A percentile compares a stretch with the other conserved stretches of the same genome.
Evolutionary conservation across 2,888 invertebrate genomes (phyloP).

Genomic region (Pycnomerus fuliginosus): DNA sequence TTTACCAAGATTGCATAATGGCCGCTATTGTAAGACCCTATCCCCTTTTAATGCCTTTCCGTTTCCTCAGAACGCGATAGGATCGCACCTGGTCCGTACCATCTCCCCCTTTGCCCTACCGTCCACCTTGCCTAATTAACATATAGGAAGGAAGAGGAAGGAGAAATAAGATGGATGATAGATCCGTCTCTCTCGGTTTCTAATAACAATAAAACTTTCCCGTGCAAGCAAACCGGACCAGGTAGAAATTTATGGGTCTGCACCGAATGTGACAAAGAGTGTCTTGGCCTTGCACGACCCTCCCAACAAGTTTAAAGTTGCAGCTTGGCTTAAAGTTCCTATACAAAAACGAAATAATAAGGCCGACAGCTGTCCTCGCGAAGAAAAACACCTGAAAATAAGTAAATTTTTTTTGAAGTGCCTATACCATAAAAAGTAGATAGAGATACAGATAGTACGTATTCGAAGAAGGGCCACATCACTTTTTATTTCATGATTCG

Average conservation of each 20-base stretch:
- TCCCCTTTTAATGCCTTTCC: slow-evolving; percentile 22
- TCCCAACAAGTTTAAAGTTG: slow-evolving; percentile 25
- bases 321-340: slow-evolving; percentile 20
- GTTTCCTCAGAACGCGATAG: slow-evolving; percentile 23
- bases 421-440: too few species aligned
- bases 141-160: slow-evolving; percentile 4
- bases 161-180: slow-evolving; percentile 2
- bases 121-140: slow-evolving; percentile 12
- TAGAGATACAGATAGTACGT: too few species aligned
- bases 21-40: slow-evolving; percentile 17
- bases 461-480: too few species aligned
- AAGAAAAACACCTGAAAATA: too few species aligned
- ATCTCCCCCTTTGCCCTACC: slow-evolving; percentile 14
- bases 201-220: slow-evolving; percentile 17
- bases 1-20: slow-evolving; percentile 23
- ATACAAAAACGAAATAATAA: too few species aligned
- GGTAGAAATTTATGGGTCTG: slow-evolving; percentile 17
- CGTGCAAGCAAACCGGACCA: slow-evolving; percentile 19
- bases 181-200: slow-evolving; percentile 2
- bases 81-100: slow-evolving; percentile 22
- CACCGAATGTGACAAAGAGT: slow-evolving; percentile 18
- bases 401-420: too few species aligned
- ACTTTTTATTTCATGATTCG: too few species aligned
- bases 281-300: slow-evolving; percentile 24
- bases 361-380: too few species aligned